Evolutionary conservation across 2,888 invertebrate species (phyloP), one percentile per base, ranked within the genome.

Genomic region (Oeneis ivallda): DNA sequence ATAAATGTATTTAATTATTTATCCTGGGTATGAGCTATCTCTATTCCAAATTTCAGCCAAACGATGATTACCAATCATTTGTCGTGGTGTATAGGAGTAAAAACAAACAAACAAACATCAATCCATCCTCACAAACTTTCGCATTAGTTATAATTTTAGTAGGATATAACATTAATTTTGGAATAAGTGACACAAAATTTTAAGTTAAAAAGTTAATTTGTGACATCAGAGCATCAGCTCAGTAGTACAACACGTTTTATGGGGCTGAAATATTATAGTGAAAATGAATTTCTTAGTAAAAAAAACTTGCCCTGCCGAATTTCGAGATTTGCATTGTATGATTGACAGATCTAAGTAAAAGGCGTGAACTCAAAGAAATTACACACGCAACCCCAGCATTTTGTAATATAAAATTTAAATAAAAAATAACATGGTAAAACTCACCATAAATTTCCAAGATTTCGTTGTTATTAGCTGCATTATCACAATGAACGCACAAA

Each of bases 401-500:
- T 13, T 7, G 1, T 10, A 45, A 11, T 15, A 47, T 13, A 26
- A 47, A 66, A 34, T 41, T 19, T 7, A 1, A 43, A 43, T 15
- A 13, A 7, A 54, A 53, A 19, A 15, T 10, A 71, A 54, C 61
- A 60, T 53, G 61, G 32, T 49, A 62, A 58, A 68, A 86, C 92
- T 90, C 66, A 92, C 92, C 89, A 78, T 87, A 86, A 85, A 90
- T 87, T 83, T 86, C 83, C 81, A 82, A 85, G 78, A 83, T 84
- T 89, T 91, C 91, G 89, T 90, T 91, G 89, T 90, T 87, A 82
- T 83, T 87, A 77, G 79, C 86, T 80, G 83, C 85, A 88, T 84
- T 90, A 87, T 89, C 91, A 90, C 92, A 91, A 89, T 91, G 87
- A 88, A 89, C 91, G 84, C 89, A 88, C 86, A 91, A 91, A 89